These are phyloP conservation scores for Parnassius glacialis DNA, from an alignment of 2,888 invertebrate genomes.

Conservation along the genomic window DNA sequence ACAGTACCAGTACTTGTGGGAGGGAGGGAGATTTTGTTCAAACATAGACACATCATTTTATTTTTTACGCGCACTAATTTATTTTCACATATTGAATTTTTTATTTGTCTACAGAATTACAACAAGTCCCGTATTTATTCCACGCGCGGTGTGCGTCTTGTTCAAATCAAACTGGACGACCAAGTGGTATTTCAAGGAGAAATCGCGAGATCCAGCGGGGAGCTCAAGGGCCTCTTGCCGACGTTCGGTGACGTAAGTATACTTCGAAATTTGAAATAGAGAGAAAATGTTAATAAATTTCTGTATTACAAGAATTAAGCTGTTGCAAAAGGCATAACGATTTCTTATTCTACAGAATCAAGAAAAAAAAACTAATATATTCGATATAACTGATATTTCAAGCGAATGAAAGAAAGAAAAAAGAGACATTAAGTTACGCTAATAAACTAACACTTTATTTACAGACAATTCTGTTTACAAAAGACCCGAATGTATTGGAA, in stretches of 20 bases:
- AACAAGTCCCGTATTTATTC: conserved; percentile 94
- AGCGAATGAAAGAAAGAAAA: no score
- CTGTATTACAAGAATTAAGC: no score
- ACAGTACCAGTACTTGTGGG: no score
- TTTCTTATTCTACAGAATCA: no score
- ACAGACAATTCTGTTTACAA: conserved; percentile 92
- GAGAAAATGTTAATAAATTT: no score
- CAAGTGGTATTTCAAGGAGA: conserved; percentile 88
- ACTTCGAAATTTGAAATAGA: no score
- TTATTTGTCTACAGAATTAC: conserved; percentile 84
- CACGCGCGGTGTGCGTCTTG: conserved; percentile 86
- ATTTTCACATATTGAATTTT: neutral
- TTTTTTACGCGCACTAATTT: no score
- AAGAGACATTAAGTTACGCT: neutral
- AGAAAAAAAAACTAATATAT: no score
- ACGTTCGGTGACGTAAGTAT: conserved; percentile 85
- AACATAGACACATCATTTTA: no score
- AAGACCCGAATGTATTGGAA: conserved; percentile 86
- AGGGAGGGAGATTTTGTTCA: no score
- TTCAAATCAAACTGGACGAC: conserved; percentile 86
- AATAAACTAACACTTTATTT: conserved; percentile 6
- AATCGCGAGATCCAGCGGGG: conserved; percentile 89
- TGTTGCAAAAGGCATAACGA: no score
- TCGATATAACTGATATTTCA: no score
- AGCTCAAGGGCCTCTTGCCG: conserved; percentile 84